These are phyloP conservation scores for Drosophila sechellia DNA, from an alignment of 1,140 invertebrate genomes.

Conservation along the genomic window DNA sequence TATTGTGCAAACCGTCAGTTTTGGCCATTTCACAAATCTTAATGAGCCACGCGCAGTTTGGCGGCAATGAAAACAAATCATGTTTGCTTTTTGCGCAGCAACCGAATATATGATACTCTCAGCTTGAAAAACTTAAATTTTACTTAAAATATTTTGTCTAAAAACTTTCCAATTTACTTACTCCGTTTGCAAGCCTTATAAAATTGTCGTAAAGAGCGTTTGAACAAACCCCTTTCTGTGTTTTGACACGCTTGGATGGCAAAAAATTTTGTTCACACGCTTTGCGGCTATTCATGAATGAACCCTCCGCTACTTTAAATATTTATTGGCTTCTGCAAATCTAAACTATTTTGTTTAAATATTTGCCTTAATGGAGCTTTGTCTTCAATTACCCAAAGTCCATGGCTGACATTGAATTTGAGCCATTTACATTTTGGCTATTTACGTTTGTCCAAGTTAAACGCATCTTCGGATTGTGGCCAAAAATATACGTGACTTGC, in stretches of 20 bases:
- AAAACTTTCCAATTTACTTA: slow-evolving; percentile 51
- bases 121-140: not conserved
- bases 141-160: not conserved
- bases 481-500: slow-evolving; percentile 27
- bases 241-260: slow-evolving; percentile 57
- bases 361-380: slow-evolving; percentile 39
- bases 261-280: slow-evolving; percentile 67
- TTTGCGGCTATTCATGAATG: slow-evolving; percentile 53
- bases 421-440: slow-evolving; percentile 21
- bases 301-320: slow-evolving; percentile 41
- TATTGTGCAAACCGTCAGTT: slow-evolving; percentile 18
- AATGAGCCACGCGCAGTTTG: slow-evolving; percentile 52
- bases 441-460: slow-evolving; percentile 5
- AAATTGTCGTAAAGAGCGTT: slow-evolving; percentile 35
- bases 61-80: slow-evolving; percentile 44
- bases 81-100: not conserved
- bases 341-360: slow-evolving; percentile 60
- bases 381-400: slow-evolving; percentile 31
- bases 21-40: slow-evolving; percentile 53
- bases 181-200: slow-evolving; percentile 9
- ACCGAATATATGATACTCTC: slow-evolving; percentile 22
- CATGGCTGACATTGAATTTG: slow-evolving; percentile 56
- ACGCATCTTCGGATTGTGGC: slow-evolving; percentile 2
- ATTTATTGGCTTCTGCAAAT: slow-evolving; percentile 29
- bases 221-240: slow-evolving; percentile 60